These are phyloP conservation scores for Peromyscus leucopus DNA, from an alignment of 2,113 vertebrate genomes.

Conservation along the genomic window DNA sequence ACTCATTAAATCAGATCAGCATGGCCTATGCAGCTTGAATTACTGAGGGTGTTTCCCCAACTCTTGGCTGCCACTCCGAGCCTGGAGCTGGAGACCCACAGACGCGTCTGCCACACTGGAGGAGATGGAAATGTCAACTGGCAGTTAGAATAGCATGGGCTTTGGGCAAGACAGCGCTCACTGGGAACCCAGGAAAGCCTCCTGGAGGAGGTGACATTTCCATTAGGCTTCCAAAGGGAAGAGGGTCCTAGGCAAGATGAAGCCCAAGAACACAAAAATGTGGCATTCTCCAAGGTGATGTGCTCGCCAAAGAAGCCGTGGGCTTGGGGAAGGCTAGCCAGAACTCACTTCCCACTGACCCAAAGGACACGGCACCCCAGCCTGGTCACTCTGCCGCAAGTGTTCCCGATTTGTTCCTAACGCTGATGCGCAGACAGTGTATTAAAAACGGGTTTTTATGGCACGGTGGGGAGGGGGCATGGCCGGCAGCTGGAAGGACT, in stretches of 20 bases:
- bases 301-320: background rate
- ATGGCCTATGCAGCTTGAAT: background rate
- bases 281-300: background rate
- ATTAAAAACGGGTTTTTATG: constrained; percentile 5
- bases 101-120: background rate
- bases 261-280: background rate
- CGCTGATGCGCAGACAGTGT: background rate
- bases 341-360: background rate
- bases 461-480: background rate
- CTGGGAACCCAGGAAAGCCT: background rate
- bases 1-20: background rate
- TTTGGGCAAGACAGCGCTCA: background rate
- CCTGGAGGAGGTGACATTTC: background rate
- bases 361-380: background rate
- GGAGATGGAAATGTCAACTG: background rate
- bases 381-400: background rate
- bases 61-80: background rate
- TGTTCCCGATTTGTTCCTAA: constrained; percentile 34
- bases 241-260: background rate
- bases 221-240: background rate
- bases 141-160: background rate
- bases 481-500: background rate
- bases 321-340: background rate
- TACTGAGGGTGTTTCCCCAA: background rate
- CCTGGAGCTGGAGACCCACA: background rate